These are phyloP conservation scores for Marisa cornuarietis DNA, from an alignment of 1,140 invertebrate species.

Conservation along the genomic window DNA sequence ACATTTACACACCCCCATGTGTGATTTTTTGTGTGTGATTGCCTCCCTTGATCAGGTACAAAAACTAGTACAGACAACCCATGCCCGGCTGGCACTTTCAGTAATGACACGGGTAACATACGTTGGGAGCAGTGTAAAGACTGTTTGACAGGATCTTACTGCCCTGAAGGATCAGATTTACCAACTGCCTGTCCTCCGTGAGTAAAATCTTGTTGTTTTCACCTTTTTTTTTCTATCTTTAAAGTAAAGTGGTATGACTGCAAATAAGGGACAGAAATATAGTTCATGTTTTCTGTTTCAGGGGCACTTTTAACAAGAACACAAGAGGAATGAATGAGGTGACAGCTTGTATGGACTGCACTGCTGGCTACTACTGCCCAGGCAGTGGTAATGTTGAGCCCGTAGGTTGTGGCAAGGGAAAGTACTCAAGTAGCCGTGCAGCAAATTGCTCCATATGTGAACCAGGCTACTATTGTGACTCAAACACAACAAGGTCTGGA, in stretches of 20 bases:
- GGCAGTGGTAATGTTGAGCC: conserved; percentile 44
- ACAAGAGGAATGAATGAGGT: conserved; percentile 44
- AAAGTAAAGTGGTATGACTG: neutral
- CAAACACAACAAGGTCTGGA: conserved; percentile 52
- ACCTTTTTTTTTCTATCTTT: neutral
- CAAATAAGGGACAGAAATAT: neutral
- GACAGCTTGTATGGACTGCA: conserved; percentile 46
- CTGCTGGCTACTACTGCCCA: conserved; percentile 59
- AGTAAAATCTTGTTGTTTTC: conserved; percentile 24
- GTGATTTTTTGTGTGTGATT: neutral
- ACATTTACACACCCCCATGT: too few relatives aligned
- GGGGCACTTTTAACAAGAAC: conserved; percentile 52
- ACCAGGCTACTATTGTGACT: conserved; percentile 58
- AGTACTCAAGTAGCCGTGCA: conserved; percentile 53
- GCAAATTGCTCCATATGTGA: conserved; percentile 50
- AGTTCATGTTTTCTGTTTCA: conserved; percentile 35
- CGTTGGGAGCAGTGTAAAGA: conserved; percentile 61
- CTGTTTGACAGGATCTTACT: conserved; percentile 54
- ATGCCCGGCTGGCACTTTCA: conserved; percentile 62
- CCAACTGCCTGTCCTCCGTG: conserved; percentile 52
- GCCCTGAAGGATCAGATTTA: conserved; percentile 43
- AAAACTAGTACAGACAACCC: conserved; percentile 43
- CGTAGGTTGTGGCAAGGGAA: conserved; percentile 59
- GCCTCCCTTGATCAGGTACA: conserved; percentile 43
- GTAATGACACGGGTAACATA: conserved; percentile 44